Percentiles rank a stretch among this genome's conserved stretches.
Evolutionary conservation across 2,888 invertebrate genomes (phyloP).

Genomic region (Zonitis immaculata): DNA sequence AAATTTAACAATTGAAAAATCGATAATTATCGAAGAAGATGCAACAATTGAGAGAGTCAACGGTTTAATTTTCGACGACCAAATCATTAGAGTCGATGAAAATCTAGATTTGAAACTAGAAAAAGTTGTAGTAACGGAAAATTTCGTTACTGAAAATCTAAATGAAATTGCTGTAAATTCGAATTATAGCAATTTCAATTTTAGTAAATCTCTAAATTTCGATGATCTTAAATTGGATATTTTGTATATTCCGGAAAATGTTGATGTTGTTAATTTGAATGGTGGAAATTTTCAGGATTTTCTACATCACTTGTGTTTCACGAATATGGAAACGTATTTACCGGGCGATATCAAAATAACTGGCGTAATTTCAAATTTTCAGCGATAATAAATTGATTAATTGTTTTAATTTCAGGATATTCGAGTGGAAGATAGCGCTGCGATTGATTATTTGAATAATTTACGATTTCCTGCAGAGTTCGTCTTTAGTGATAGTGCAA

Average conservation of each 20-base stretch:
- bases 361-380: conserved; percentile 46
- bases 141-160: conserved; percentile 23
- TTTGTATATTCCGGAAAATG: conserved; percentile 35
- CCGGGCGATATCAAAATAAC: conserved; percentile 46
- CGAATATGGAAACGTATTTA: conserved; percentile 42
- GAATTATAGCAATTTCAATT: conserved; percentile 23
- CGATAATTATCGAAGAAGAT: conserved; percentile 25
- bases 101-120: conserved; percentile 27
- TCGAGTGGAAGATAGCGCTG: conserved; percentile 38
- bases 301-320: conserved; percentile 48
- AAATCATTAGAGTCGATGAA: conserved; percentile 24
- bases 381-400: conserved; percentile 3
- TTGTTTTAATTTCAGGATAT: conserved; percentile 44
- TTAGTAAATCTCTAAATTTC: not conserved
- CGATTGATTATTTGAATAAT: conserved; percentile 47
- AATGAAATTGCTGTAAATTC: conserved; percentile 14
- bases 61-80: conserved; percentile 25
- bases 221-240: conserved; percentile 17
- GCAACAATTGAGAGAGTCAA: conserved; percentile 27
- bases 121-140: conserved; percentile 21
- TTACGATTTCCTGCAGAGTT: conserved; percentile 54
- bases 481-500: conserved; percentile 41
- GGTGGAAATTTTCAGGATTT: conserved; percentile 49
- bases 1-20: conserved; percentile 31
- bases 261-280: conserved; percentile 48